Percentiles rank a stretch among this genome's conserved stretches.
Conservation (phyloP, 2,888 invertebrate species). For the Lycia hirtaria region DNA sequence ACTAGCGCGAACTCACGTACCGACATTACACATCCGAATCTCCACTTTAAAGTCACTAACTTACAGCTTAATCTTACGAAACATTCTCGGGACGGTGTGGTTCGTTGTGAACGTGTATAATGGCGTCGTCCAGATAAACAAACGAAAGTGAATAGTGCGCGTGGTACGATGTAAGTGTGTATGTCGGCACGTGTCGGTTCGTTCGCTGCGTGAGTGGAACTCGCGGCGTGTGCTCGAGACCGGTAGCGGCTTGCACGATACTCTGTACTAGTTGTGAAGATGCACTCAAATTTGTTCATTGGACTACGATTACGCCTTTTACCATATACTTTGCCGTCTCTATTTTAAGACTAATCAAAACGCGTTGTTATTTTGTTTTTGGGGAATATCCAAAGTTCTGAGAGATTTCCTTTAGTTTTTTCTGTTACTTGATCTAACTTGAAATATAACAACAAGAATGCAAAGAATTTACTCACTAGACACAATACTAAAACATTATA, state of each 20-base stretch:
- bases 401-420: no score
- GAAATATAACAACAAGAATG: no score
- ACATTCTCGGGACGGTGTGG: not conserved
- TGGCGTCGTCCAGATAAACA: no score
- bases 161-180: not conserved
- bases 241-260: constrained; percentile 51
- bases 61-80: not conserved
- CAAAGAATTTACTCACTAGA: no score
- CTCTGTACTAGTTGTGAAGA: constrained; percentile 37
- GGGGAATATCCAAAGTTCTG: no score
- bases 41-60: not conserved
- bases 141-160: not conserved
- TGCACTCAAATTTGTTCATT: constrained; percentile 41
- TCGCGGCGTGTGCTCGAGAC: constrained; percentile 56
- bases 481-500: no score
- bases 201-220: constrained; percentile 22
- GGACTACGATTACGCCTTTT: constrained; percentile 20
- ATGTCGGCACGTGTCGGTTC: constrained; percentile 25
- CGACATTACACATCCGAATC: constrained; percentile 10
- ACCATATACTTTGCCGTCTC: not conserved
- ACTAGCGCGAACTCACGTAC: constrained; percentile 33
- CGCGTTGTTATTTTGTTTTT: no score
- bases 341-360: no score
- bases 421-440: no score
- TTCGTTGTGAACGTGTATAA: not conserved